Evolutionary conservation across 92 coral and sea anemone genomes (phyloP).

Genomic region (Zoanthus sansibaricus): DNA sequence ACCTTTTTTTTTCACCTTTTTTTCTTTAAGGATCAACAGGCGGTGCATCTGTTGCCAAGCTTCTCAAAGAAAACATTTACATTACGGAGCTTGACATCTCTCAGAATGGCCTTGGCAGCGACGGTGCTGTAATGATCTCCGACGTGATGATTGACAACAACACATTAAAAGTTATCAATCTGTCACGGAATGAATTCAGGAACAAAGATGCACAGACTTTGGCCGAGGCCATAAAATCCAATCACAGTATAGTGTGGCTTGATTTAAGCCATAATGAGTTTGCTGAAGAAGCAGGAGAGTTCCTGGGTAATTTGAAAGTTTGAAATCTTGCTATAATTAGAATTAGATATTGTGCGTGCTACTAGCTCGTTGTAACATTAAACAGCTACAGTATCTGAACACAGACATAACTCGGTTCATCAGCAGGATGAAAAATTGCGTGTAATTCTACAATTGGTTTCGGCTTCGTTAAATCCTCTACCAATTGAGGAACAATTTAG

Average conservation of each 20-base stretch:
- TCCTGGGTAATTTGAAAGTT: slow-evolving; percentile 62
- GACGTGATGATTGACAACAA: slow-evolving; percentile 77
- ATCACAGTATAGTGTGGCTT: slow-evolving; percentile 69
- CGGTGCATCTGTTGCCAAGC: slow-evolving; percentile 66
- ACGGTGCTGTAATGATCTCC: slow-evolving; percentile 75
- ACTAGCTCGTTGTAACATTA: too few species aligned
- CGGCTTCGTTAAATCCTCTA: too few species aligned
- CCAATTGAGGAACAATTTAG: too few species aligned
- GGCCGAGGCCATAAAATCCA: slow-evolving; percentile 71
- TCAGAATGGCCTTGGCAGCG: slow-evolving; percentile 69
- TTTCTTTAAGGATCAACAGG: slow-evolving; percentile 68
- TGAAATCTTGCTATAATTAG: neutral
- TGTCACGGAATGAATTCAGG: slow-evolving; percentile 75
- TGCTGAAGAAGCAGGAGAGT: slow-evolving; percentile 79
- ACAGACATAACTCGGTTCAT: too few species aligned
- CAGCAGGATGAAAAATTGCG: too few species aligned
- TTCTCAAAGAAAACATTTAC: slow-evolving; percentile 82
- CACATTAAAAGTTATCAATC: slow-evolving; percentile 61
- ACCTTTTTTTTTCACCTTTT: neutral
- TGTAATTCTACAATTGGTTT: too few species aligned
- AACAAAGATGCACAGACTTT: slow-evolving; percentile 70
- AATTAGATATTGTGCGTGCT: neutral
- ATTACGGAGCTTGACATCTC: slow-evolving; percentile 83
- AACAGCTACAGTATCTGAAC: too few species aligned
- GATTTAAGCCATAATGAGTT: slow-evolving; percentile 85